These are phyloP conservation scores for Hirtodrosophila confusa DNA, from an alignment of 2,888 invertebrate species.

Conservation along the genomic window DNA sequence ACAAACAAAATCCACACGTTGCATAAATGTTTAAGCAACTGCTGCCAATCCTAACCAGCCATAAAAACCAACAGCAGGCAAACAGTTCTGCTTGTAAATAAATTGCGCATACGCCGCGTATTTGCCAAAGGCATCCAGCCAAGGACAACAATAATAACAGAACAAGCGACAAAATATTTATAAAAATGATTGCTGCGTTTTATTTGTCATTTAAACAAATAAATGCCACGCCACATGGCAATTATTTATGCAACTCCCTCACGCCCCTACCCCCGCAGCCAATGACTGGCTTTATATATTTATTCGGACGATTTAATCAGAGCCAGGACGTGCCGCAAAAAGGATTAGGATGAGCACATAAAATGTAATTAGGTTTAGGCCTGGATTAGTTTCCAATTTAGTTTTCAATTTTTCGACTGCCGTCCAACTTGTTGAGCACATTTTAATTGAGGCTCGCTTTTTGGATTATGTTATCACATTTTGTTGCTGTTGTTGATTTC, in stretches of 20 bases:
- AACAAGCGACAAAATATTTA: conserved; percentile 43
- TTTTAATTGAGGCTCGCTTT: conserved; percentile 57
- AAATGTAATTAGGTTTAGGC: conserved; percentile 71
- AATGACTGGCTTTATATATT: conserved; percentile 31
- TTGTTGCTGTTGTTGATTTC: conserved; percentile 3
- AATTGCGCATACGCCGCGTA: conserved; percentile 69
- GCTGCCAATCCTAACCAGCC: conserved; percentile 44
- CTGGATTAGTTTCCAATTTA: conserved; percentile 61
- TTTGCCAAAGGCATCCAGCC: conserved; percentile 50
- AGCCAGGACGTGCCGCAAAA: conserved; percentile 21
- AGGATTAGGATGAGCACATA: conserved; percentile 42
- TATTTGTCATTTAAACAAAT: conserved; percentile 67
- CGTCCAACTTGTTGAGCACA: conserved; percentile 60
- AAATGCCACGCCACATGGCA: conserved; percentile 47
- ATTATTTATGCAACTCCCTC: conserved; percentile 53
- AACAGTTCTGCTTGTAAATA: conserved; percentile 57
- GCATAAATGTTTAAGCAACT: conserved; percentile 63
- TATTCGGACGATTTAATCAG: conserved; percentile 54
- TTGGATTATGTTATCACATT: conserved; percentile 57
- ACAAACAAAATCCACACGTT: conserved; percentile 39
- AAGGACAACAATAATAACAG: conserved; percentile 31
- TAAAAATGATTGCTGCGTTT: conserved; percentile 68
- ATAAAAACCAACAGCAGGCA: conserved; percentile 47
- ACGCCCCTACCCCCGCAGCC: background rate
- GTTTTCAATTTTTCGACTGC: conserved; percentile 45